Conservation (phyloP, 1,140 invertebrate species). For the Macrobrachium rosenbergii region DNA sequence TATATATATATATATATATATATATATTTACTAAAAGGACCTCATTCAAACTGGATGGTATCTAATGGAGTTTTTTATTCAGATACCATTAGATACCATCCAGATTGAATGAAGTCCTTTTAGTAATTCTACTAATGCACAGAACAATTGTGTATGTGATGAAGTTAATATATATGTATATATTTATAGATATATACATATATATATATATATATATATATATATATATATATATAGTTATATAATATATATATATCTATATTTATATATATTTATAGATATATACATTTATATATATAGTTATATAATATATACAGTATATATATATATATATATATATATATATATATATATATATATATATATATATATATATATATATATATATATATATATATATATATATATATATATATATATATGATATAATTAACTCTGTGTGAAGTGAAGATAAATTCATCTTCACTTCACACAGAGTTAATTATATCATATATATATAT, state of each 20-base stretch:
- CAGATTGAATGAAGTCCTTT: no score
- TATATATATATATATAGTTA: not conserved
- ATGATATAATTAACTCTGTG: not conserved
- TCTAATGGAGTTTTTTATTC: no score
- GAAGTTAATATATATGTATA: not conserved
- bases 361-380: not conserved
- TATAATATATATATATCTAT: constrained; percentile 1
- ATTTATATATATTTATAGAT: constrained; percentile 9
- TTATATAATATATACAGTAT: no score
- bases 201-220: constrained; percentile 13
- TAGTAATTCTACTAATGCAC: no score
- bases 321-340: no score
- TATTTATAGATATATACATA: constrained; percentile 12
- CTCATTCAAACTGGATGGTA: no score
- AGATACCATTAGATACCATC: no score
- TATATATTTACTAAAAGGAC: no score
- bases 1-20: no score
- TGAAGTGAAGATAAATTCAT: not conserved
- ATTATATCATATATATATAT: not conserved
- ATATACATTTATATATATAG: not conserved
- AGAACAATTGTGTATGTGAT: no score
- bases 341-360: not conserved
- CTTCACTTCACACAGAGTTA: not conserved
- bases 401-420: not conserved
- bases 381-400: not conserved